Conservation (phyloP, 2,888 invertebrate genomes). For the Trachelus troglodyta region DNA sequence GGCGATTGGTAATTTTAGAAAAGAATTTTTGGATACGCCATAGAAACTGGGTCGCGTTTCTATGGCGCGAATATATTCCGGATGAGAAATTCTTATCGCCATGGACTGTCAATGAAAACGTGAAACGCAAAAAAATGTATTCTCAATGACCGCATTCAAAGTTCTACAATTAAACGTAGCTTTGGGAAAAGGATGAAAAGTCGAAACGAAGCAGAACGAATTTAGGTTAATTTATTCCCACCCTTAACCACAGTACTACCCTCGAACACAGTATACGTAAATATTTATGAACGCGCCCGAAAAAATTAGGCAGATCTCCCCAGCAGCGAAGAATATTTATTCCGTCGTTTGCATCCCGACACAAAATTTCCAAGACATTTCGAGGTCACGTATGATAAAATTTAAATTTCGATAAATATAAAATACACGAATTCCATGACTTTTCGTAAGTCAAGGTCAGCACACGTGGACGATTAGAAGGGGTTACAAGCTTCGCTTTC, state of each 20-base stretch:
- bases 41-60: not conserved
- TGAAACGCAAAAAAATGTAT: too few relatives aligned
- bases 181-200: not conserved
- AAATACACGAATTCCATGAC: not conserved
- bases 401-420: not conserved
- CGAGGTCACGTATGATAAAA: not conserved
- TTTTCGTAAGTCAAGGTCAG: not conserved
- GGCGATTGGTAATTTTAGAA: not conserved
- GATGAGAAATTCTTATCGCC: too few relatives aligned
- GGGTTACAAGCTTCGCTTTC: not conserved
- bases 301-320: not conserved
- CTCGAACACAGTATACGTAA: not conserved
- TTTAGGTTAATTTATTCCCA: not conserved
- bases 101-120: too few relatives aligned
- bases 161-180: not conserved
- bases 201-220: not conserved
- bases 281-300: not conserved
- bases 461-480: not conserved
- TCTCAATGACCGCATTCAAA: not conserved
- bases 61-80: too few relatives aligned
- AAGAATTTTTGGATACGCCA: not conserved
- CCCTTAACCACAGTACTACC: not conserved
- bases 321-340: not conserved
- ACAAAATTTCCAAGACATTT: not conserved
- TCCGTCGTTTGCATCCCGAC: not conserved